Evolutionary conservation across 1,140 invertebrate genomes (phyloP), one percentile per base, ranked within the genome.

Genomic region (Myzus persicae): DNA sequence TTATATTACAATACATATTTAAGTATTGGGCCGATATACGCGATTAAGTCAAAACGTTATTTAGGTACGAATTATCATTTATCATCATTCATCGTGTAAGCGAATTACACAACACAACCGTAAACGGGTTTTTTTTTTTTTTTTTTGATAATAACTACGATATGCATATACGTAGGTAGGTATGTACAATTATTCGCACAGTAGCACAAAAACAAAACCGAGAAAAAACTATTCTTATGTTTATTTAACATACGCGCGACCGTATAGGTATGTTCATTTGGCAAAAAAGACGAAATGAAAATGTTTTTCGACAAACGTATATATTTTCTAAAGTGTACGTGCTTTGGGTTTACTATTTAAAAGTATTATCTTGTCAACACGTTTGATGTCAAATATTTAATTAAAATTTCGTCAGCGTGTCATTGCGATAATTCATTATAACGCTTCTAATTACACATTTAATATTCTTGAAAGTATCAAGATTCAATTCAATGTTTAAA

Each of bases 361-460:
- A 90, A 90, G 88, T 54, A 90, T 90, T 90, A 59, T 90, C 88
- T 90, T 59, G 88, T 90, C 88, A 90, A 90, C 88, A 59, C 51
- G n/a, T 59, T 90, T 31, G 36, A 42, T 42, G 88, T 90, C 42
- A 59, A 90, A 90, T 42, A 59, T 90, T 90, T 90, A 90, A 90
- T 90, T 90, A 90, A 90, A 90, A 90, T 59, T 90, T 90, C 24
- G 88, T 59, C 88, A 11, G 36, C 88, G 38, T 42, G 88, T 31
- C n/a, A 26, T 90, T 59, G 36, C 9, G 36, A 59, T 26, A 59
- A 40, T 90, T 90, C 38, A 59, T 59, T 59, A 40, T 42, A 59
- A 90, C 88, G 38, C 24, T 59, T 59, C 48, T 90, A 90, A 90
- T 90, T 90, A 42, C 36, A 24, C 48, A 40, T 90, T 59, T 90